Evolutionary conservation across 2,113 vertebrate genomes (phyloP).

Genomic region (Embiotoca jacksoni): DNA sequence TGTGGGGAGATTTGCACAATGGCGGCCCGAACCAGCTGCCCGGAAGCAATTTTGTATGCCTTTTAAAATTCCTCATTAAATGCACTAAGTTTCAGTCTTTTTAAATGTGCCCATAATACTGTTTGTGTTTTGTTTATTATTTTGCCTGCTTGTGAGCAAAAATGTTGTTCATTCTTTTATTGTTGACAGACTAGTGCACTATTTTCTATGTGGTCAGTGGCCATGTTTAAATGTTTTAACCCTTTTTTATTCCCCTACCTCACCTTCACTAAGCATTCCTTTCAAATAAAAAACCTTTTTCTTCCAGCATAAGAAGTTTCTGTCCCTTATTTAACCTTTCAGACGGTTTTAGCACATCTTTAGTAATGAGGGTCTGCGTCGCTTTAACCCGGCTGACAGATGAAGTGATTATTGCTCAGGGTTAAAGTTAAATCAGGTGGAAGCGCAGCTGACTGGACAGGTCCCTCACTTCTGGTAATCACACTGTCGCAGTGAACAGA

Average conservation of each 20-base stretch:
- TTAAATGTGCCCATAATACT: no score
- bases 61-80: constrained; percentile 12
- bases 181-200: not conserved
- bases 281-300: constrained; percentile 39
- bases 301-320: not conserved
- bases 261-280: constrained; percentile 44
- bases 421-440: constrained; percentile 20
- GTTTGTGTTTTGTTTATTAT: no score
- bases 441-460: constrained; percentile 15
- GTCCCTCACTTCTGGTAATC: constrained; percentile 34
- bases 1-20: constrained; percentile 24
- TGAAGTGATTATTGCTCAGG: constrained; percentile 7
- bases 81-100: no score
- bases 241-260: constrained; percentile 21
- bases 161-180: constrained; percentile 32
- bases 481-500: constrained; percentile 27
- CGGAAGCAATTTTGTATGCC: constrained; percentile 2
- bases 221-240: constrained; percentile 32
- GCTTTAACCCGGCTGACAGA: constrained; percentile 5
- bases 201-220: constrained; percentile 2
- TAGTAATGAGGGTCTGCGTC: not conserved
- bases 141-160: no score
- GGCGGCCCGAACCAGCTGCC: not conserved
- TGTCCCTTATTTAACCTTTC: not conserved
- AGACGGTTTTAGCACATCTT: no score